phyloP scores from a whole-genome alignment of 2,113 vertebrate genomes.

The Psilopogon haemacephalus region DNA sequence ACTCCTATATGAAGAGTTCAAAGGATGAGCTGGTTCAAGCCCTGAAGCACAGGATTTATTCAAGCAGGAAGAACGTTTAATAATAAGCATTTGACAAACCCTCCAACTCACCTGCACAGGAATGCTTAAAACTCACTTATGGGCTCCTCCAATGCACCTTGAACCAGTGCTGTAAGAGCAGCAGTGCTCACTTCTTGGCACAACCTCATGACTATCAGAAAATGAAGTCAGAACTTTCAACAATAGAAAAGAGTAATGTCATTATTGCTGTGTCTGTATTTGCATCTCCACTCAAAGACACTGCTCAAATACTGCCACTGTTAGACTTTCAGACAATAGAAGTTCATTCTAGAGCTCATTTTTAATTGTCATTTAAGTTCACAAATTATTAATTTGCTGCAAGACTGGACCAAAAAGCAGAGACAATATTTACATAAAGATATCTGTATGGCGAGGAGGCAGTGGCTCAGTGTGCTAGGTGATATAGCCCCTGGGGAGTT shows the following conservation, averaged over 20 bases:
- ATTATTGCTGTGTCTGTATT: background rate
- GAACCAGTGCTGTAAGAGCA: rapidly evolving
- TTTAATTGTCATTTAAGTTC: background rate
- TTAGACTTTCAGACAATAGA: background rate
- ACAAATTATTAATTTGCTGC: background rate
- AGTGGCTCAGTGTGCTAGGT: rapidly evolving
- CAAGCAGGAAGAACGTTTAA: background rate
- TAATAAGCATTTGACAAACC: background rate
- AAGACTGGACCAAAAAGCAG: background rate
- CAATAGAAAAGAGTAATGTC: rapidly evolving
- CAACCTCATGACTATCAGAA: background rate
- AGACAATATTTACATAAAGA: background rate
- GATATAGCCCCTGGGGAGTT: background rate
- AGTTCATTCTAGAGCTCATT: background rate
- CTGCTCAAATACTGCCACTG: background rate
- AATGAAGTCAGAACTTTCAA: background rate
- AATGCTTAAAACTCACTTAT: too few species aligned
- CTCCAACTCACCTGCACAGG: background rate
- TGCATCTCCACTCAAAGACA: background rate
- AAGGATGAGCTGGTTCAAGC: background rate
- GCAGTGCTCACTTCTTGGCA: background rate
- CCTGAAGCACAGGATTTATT: background rate
- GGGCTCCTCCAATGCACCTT: background rate
- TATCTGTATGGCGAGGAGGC: background rate
- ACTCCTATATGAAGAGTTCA: background rate